Percentiles rank a stretch among this genome's conserved stretches.
phyloP scores from a whole-genome alignment of 2,113 vertebrate species.

The Acanthisitta chloris region DNA sequence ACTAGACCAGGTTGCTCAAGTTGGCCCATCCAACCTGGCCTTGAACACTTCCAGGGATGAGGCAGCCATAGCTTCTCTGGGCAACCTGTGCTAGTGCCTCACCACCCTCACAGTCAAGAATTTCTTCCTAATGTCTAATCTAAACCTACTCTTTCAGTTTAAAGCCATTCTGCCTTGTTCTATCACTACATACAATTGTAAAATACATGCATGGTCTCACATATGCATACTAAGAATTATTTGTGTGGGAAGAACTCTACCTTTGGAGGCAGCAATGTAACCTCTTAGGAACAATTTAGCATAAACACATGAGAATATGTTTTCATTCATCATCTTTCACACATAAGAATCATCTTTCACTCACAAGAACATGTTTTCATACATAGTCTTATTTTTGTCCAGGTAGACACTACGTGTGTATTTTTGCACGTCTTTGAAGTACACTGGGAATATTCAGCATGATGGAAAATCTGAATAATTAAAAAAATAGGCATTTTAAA shows the following conservation, averaged over 20 bases:
- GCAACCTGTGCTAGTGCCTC: rapidly evolving
- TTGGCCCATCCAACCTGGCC: neutral
- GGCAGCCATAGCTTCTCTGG: neutral
- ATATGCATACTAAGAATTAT: neutral
- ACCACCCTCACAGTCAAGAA: rapidly evolving
- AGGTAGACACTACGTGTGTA: rapidly evolving
- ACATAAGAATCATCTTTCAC: neutral
- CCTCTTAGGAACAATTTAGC: neutral
- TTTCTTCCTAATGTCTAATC: neutral
- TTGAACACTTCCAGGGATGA: neutral
- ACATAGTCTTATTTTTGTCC: neutral
- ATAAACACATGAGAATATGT: neutral
- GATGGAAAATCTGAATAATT: neutral
- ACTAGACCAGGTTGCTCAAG: rapidly evolving
- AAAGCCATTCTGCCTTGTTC: neutral
- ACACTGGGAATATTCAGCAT: rapidly evolving
- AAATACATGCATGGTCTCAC: neutral
- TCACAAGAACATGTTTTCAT: neutral
- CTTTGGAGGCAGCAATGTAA: neutral
- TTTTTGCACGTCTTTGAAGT: rapidly evolving
- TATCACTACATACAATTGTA: neutral
- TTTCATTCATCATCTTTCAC: neutral
- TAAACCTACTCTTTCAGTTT: rapidly evolving
- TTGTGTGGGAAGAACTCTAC: neutral
- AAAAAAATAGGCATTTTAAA: neutral